These are phyloP conservation scores for Hypena proboscidalis DNA, from an alignment of 2,888 invertebrate species.

Conservation along the genomic window DNA sequence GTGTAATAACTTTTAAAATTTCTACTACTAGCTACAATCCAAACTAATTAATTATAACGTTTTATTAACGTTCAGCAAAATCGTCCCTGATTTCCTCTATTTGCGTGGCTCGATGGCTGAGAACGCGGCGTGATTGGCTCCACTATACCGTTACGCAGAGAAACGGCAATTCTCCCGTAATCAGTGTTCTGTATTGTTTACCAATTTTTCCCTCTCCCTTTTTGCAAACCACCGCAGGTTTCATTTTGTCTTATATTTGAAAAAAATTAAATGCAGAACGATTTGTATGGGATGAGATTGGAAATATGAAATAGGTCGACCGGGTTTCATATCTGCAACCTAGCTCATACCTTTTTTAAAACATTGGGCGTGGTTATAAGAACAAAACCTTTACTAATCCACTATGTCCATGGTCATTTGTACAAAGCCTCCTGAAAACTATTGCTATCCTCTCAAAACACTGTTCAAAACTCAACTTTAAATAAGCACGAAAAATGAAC, in stretches of 20 bases:
- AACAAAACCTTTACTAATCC: no score
- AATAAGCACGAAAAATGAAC: constrained; percentile 14
- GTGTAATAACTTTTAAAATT: no score
- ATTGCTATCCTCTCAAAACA: no score
- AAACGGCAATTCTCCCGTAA: constrained; percentile 56
- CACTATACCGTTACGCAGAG: constrained; percentile 47
- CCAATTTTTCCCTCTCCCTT: constrained; percentile 38
- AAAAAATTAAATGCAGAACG: constrained; percentile 8
- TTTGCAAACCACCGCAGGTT: constrained; percentile 8
- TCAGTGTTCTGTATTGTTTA: constrained; percentile 59
- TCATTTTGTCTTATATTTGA: constrained; percentile 13
- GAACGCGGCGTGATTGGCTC: constrained; percentile 60
- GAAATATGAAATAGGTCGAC: constrained; percentile 7
- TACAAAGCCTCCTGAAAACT: no score
- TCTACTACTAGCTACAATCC: no score
- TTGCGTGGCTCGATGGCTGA: constrained; percentile 54
- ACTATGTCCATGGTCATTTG: no score
- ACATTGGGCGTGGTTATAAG: no score
- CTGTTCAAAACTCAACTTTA: no score
- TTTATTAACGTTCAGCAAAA: constrained; percentile 28
- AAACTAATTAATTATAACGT: constrained; percentile 10
- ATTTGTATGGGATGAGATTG: constrained; percentile 4
- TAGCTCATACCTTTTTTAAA: not conserved
- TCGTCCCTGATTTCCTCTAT: constrained; percentile 38
- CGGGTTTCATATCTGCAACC: not conserved